phyloP scores from a whole-genome alignment of 64 coral and sea anemone species.

The Catalaphyllia jardinei region DNA sequence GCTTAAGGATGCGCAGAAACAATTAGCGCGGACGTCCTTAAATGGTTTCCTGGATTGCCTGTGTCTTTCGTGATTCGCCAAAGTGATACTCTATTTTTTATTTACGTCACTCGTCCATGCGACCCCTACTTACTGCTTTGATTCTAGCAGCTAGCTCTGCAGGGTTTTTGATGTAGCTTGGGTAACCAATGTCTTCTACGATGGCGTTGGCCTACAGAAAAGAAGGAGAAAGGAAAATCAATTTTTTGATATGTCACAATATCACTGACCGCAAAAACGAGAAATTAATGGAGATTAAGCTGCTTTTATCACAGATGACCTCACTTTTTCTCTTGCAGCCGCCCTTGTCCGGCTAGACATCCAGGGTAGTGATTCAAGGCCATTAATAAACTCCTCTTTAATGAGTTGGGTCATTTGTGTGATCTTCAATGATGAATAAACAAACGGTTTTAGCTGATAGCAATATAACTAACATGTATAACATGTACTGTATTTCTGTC shows the following conservation, averaged over 20 bases:
- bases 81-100: no score
- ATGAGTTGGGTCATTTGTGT: slow-evolving; percentile 68
- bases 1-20: no score
- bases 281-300: no score
- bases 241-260: no score
- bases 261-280: no score
- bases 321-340: slow-evolving; percentile 59
- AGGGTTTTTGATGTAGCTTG: slow-evolving; percentile 69
- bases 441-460: no score
- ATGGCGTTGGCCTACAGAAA: slow-evolving; percentile 49
- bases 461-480: no score
- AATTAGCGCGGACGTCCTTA: no score
- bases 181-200: slow-evolving; percentile 68
- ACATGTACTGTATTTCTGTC: no score
- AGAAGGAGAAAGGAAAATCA: neutral
- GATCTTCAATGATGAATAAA: slow-evolving; percentile 34
- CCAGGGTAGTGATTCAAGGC: slow-evolving; percentile 36
- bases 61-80: no score
- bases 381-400: slow-evolving; percentile 48
- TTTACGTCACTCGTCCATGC: no score
- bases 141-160: slow-evolving; percentile 43
- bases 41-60: no score
- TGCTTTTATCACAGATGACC: neutral
- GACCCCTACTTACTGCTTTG: slow-evolving; percentile 32
- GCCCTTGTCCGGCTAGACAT: slow-evolving; percentile 48